These are phyloP conservation scores for Drosophila sulfurigaster DNA, from an alignment of 1,140 invertebrate genomes.

Conservation along the genomic window DNA sequence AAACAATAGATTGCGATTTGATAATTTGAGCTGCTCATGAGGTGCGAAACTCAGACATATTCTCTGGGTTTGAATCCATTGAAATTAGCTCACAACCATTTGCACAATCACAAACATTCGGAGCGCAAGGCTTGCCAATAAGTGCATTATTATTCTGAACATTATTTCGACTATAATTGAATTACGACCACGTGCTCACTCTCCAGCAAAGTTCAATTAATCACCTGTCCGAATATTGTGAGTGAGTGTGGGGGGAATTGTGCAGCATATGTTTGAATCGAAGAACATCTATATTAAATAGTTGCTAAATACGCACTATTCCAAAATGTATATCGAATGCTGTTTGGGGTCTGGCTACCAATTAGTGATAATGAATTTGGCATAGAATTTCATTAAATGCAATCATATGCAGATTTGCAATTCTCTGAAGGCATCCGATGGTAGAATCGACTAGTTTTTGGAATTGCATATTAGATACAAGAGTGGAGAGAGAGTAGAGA, in stretches of 20 bases:
- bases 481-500: background rate
- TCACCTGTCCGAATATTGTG: background rate
- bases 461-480: background rate
- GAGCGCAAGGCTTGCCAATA: slow-evolving; percentile 1
- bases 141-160: slow-evolving; percentile 14
- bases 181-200: slow-evolving; percentile 1
- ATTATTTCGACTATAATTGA: slow-evolving; percentile 16
- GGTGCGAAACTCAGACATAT: slow-evolving; percentile 12
- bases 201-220: background rate
- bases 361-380: slow-evolving; percentile 1
- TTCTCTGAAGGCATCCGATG: background rate
- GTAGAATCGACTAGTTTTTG: background rate
- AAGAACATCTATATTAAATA: background rate
- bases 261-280: background rate
- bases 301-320: background rate
- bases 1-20: slow-evolving; percentile 2
- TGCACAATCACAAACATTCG: background rate
- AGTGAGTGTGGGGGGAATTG: too few relatives aligned
- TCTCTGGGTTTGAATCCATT: background rate
- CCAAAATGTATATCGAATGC: background rate
- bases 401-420: background rate
- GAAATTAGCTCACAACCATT: background rate
- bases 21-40: slow-evolving; percentile 6
- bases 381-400: slow-evolving; percentile 1
- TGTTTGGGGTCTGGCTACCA: background rate